phyloP scores from a whole-genome alignment of 2,888 invertebrate genomes.

The Leucophenga montana region DNA sequence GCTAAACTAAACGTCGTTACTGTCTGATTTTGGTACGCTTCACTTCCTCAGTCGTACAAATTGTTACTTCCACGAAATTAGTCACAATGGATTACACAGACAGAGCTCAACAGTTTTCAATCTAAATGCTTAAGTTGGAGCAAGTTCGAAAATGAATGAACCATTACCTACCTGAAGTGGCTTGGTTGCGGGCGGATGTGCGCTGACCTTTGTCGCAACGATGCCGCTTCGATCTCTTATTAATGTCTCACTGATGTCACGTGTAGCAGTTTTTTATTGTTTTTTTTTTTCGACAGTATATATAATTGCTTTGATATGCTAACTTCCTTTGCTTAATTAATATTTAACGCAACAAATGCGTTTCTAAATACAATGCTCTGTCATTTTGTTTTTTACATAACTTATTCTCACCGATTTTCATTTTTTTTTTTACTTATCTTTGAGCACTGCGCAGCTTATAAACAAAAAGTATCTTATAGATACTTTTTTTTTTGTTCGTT shows the following conservation, averaged over 20 bases:
- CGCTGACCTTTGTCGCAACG: slow-evolving; percentile 6
- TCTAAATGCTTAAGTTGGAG: neutral
- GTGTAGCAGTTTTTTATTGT: slow-evolving; percentile 2
- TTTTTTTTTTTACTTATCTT: no score
- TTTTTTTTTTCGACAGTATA: neutral
- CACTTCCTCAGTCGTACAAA: neutral
- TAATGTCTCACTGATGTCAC: neutral
- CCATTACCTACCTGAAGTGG: slow-evolving; percentile 11
- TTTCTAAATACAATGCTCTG: neutral
- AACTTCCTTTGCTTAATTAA: slow-evolving; percentile 15
- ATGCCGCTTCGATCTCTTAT: neutral
- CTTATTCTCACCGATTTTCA: no score
- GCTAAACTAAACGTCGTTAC: no score
- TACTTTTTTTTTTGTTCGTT: no score
- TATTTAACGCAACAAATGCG: slow-evolving; percentile 2
- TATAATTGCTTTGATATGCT: neutral
- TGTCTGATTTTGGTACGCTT: neutral
- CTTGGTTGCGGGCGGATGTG: slow-evolving; percentile 15
- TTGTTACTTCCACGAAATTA: slow-evolving; percentile 18
- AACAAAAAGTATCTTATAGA: no score
- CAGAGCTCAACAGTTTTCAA: neutral
- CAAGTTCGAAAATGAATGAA: neutral
- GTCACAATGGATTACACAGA: neutral
- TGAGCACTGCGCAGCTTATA: neutral
- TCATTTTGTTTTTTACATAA: no score